Evolutionary conservation across 2,888 invertebrate species (phyloP), one percentile per base, ranked within the genome.

Genomic region (Adineta ricciae): DNA sequence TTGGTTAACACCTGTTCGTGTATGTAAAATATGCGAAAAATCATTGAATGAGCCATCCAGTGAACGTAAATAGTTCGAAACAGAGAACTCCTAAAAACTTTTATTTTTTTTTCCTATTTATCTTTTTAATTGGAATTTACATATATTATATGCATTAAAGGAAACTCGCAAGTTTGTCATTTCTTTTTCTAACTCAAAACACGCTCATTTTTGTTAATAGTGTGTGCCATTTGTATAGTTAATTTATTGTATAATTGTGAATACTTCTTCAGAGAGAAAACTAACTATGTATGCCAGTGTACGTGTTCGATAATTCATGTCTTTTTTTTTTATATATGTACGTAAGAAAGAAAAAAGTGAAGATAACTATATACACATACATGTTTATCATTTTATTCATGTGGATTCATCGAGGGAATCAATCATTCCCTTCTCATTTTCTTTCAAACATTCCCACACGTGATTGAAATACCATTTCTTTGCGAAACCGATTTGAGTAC

Each of bases 1-100:
- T 19, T 92, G 92, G 92, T 91, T 91, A 87, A 89, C 90, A 84
- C 90, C 91, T 4, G 92, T 92, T n/a, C 88, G 92, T 72, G 91
- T 92, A 36, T 92, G 92, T 87, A 87, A 88, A 36, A 88, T 87
- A 46, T 91, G 91, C 87, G 88, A 78, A n/a, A 5, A n/a, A 41
- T 38, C 78, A 78, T 41, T 78, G 78, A 78, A 78, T 78, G 78
- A 41, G 24, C 5, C 64, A 36, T 16, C 64, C 19, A 64, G 32
- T 64, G 64, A 11, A 78, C 78, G 41, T 78, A n/a, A 78, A 78
- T 78, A 41, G 41, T 41, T 11, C 16, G 7, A 19, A 50, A 50
- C 19, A 19, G 16, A 52, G 52, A 32, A 64, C 46, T 46, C 11
- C 46, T 46, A 16, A 1, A 14, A 64, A 64, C 7, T 32, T 64